Conservation (phyloP, 2,888 invertebrate species). For the Caenorhabditis angaria region DNA sequence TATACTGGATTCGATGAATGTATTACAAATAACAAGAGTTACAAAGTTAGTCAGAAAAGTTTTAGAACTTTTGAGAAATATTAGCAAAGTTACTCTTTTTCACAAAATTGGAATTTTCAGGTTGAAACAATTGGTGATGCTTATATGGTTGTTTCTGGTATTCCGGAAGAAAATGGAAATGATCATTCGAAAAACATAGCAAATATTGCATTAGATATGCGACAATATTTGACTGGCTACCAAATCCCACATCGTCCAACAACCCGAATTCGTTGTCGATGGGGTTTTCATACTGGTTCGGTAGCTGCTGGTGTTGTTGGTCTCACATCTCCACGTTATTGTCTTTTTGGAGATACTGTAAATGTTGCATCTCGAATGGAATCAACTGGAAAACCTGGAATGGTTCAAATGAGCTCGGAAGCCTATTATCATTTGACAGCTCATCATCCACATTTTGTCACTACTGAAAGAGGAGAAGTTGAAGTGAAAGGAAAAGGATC, state of each 20-base stretch:
- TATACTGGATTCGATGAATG: conserved; percentile 70
- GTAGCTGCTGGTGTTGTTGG: conserved; percentile 70
- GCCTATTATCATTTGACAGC: conserved; percentile 47
- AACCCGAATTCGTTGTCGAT: conserved; percentile 63
- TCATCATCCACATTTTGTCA: conserved; percentile 55
- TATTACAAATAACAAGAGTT: conserved; percentile 59
- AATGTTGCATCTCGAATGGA: conserved; percentile 60
- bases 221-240: conserved; percentile 61
- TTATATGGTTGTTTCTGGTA: conserved; percentile 70
- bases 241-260: conserved; percentile 62
- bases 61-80: background rate
- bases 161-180: conserved; percentile 69
- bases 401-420: conserved; percentile 64
- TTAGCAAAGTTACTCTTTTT: background rate
- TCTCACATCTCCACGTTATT: conserved; percentile 66
- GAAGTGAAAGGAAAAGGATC: conserved; percentile 67
- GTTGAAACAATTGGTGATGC: conserved; percentile 70
- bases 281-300: conserved; percentile 69
- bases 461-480: conserved; percentile 59
- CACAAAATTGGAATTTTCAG: conserved; percentile 1
- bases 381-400: conserved; percentile 57
- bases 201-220: conserved; percentile 64
- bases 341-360: conserved; percentile 69
- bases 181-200: conserved; percentile 63
- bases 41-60: conserved; percentile 41